Evolutionary conservation across 2,113 vertebrate genomes (phyloP), one percentile per base, ranked within the genome.

Genomic region (Halcyon senegalensis): DNA sequence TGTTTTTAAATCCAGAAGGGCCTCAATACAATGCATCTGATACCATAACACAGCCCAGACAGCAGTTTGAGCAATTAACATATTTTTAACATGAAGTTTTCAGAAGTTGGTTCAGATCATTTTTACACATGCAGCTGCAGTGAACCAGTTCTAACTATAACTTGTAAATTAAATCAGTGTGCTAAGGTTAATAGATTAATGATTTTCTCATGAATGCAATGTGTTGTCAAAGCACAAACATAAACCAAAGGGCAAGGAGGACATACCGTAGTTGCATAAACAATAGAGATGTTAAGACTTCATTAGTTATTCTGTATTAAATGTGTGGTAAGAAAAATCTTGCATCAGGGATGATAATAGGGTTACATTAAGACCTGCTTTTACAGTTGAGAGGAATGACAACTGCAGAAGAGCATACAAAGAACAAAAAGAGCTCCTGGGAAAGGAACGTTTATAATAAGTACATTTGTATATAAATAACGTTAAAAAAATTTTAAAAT

Each of bases 171-270:
- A 93, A 95, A 93, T 94, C 17, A 9, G 55, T 87, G 67, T 69
- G 87, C 59, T 94, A 55, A 91, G 89, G 92, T 95, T 96, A 96
- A 96, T 96, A 94, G 89, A 97, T 96, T 95, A 93, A 94, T 92
- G 93, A 95, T 96, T 97, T 97, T 96, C 94, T 96, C 85, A 82
- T 88, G 96, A 94, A 91, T 79, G 72, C 90, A 82, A 48, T 48
- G 58, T 84, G 89, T 94, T 91, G 91, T 82, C 73, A 91, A 96
- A 84, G 64, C 68, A 87, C 64, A 95, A 96, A 91, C 88, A 86
- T 86, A 93, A 92, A 95, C 76, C 67, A 96, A 84, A 96, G 94
- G 92, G 84, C 84, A 94, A 76, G 89, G 35, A 94, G 55, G 87
- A 88, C 78, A 67, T 50, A 90, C 74, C 67, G 60, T 46, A 82